Evolutionary conservation across 2,797 vertebrate species (phyloP).

Genomic region (Arctocebus calabarensis): DNA sequence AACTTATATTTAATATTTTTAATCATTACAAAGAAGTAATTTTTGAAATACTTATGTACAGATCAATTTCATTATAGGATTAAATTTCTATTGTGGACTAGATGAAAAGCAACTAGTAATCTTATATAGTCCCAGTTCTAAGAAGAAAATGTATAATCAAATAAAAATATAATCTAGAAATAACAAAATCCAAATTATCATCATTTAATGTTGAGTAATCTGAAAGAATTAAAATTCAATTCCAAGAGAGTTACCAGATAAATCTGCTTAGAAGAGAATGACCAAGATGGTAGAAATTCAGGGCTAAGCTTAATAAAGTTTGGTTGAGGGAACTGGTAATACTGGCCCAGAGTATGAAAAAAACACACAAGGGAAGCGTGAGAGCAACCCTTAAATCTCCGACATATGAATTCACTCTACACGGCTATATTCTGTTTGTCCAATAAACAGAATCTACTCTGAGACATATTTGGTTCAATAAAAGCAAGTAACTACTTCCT

Average conservation of each 20-base stretch:
- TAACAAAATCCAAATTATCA: neutral
- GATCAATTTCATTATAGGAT: conserved; percentile 18
- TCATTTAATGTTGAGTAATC: neutral
- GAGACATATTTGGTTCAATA: neutral
- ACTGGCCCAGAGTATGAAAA: neutral
- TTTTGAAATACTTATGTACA: neutral
- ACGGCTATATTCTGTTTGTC: neutral
- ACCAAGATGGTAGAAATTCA: neutral
- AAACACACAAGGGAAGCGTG: neutral
- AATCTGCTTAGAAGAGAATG: neutral
- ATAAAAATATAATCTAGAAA: conserved; percentile 35
- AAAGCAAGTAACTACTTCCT: neutral
- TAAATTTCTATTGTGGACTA: conserved; percentile 29
- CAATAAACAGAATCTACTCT: neutral
- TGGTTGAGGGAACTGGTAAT: neutral
- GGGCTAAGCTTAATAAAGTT: neutral
- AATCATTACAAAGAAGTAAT: neutral
- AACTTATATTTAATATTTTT: conserved; percentile 16
- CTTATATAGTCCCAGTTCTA: neutral
- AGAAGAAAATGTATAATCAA: conserved; percentile 19
- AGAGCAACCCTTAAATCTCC: neutral
- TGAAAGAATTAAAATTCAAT: conserved; percentile 40
- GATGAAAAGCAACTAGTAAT: neutral
- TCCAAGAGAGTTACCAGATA: neutral
- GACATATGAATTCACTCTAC: neutral